These are phyloP conservation scores for Gymnocheta viridis DNA, from an alignment of 2,888 invertebrate species.

Conservation along the genomic window DNA sequence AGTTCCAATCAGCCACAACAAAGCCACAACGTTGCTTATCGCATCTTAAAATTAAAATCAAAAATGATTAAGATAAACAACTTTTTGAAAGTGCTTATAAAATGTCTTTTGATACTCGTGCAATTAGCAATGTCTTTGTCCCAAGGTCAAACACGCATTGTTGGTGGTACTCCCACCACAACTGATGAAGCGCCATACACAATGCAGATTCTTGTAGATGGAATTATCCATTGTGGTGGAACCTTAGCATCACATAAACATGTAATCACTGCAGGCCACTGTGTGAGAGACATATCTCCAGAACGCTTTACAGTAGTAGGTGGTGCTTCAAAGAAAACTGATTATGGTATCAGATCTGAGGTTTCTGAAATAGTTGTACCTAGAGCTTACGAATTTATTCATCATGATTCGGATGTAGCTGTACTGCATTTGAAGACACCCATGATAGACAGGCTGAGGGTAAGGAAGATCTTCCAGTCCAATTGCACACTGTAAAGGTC, in stretches of 20 bases:
- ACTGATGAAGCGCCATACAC: background rate
- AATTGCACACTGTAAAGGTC: background rate
- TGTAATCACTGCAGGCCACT: conserved; percentile 14
- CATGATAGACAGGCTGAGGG: conserved; percentile 73
- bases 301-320: background rate
- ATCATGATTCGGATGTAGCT: background rate
- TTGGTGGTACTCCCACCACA: background rate
- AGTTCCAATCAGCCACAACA: background rate
- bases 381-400: background rate
- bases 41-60: background rate
- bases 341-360: background rate
- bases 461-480: background rate
- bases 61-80: background rate
- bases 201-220: background rate
- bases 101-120: background rate
- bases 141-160: background rate
- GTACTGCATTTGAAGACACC: background rate
- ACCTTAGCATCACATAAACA: background rate
- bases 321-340: background rate
- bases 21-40: background rate
- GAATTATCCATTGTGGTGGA: background rate
- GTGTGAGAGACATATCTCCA: background rate
- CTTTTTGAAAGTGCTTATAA: background rate
- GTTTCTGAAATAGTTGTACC: background rate
- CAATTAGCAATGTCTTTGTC: background rate